Evolutionary conservation across 1,140 invertebrate species (phyloP).

Genomic region (Bombus fervidus): DNA sequence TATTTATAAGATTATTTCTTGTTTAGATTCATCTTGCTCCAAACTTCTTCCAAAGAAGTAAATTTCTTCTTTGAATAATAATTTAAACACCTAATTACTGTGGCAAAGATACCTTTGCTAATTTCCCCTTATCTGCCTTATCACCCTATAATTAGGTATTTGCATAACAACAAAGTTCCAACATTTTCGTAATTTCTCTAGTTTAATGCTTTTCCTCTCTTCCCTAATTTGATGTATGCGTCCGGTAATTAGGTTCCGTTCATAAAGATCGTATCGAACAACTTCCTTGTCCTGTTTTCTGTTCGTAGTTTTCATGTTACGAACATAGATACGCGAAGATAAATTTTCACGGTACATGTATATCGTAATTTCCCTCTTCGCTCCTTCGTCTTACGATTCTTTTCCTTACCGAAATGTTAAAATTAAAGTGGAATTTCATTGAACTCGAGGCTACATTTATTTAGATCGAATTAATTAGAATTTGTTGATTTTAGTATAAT

Average conservation of each 20-base stretch:
- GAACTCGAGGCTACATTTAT: background rate
- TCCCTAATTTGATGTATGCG: slow-evolving; percentile 11
- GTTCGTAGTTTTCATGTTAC: background rate
- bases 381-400: background rate
- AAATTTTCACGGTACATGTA: background rate
- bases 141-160: background rate
- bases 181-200: slow-evolving; percentile 10
- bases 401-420: background rate
- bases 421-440: background rate
- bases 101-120: background rate
- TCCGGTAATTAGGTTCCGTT: slow-evolving; percentile 24
- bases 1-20: background rate
- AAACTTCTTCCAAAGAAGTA: background rate
- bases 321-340: slow-evolving; percentile 1
- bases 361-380: background rate
- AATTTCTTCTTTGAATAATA: background rate
- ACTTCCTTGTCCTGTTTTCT: slow-evolving; percentile 24
- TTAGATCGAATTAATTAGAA: background rate
- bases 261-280: slow-evolving; percentile 27
- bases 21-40: too few species aligned
- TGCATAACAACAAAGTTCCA: background rate
- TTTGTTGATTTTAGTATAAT: too few species aligned
- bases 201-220: slow-evolving; percentile 2
- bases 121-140: background rate
- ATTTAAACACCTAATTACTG: background rate